Conservation (phyloP, 2,797 vertebrate genomes). For the Tiaroga cobitis region DNA sequence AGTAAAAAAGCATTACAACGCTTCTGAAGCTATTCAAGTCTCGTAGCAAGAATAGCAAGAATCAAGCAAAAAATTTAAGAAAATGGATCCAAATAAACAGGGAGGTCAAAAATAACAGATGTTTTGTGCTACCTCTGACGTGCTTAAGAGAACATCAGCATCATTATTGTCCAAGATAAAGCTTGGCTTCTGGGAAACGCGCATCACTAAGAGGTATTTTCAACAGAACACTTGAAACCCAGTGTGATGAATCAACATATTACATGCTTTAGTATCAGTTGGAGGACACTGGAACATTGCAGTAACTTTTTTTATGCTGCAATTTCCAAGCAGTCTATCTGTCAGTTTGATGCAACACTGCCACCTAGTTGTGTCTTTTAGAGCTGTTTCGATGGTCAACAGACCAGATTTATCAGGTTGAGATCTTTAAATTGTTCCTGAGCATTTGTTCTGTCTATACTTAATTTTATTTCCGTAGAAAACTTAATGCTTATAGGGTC, state of each 20-base stretch:
- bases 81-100: not conserved
- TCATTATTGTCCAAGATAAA: not conserved
- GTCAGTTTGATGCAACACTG: constrained; percentile 56
- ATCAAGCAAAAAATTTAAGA: too few relatives aligned
- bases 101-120: not conserved
- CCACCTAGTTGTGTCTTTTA: constrained; percentile 66
- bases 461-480: not conserved
- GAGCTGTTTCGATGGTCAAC: not conserved
- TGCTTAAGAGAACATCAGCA: not conserved
- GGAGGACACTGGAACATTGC: constrained; percentile 23
- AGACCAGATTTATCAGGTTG: not conserved
- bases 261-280: constrained; percentile 34
- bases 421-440: not conserved
- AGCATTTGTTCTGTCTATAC: not conserved
- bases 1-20: not conserved
- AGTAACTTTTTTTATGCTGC: constrained; percentile 40
- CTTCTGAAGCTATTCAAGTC: not conserved
- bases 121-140: not conserved
- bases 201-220: not conserved
- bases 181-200: too few relatives aligned
- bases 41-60: not conserved
- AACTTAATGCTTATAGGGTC: not conserved
- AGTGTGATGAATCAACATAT: constrained; percentile 39
- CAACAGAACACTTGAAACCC: constrained; percentile 15
- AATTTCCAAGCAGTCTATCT: not conserved